Percentiles rank a stretch among this genome's conserved stretches.
phyloP scores from a whole-genome alignment of 1,140 invertebrate genomes.

The Drosophila carrolli region DNA sequence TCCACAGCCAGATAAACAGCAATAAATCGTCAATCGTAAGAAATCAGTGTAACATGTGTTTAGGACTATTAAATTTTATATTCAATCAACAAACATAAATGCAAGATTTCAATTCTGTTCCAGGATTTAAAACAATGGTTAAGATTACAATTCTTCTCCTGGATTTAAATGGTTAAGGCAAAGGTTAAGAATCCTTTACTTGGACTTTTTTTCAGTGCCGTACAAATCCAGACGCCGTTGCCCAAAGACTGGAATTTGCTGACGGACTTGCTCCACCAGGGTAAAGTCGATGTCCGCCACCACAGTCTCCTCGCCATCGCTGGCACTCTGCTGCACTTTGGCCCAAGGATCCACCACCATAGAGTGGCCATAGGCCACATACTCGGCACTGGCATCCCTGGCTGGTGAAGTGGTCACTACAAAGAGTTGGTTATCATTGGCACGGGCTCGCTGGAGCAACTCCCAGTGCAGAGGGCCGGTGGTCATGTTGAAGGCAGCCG shows the following conservation, averaged over 20 bases:
- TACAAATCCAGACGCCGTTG: constrained; percentile 94
- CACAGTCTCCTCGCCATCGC: constrained; percentile 89
- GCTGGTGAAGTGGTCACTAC: constrained; percentile 92
- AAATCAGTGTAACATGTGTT: constrained; percentile 18
- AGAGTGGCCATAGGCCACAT: constrained; percentile 96
- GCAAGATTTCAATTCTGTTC: too few relatives aligned
- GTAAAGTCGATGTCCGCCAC: constrained; percentile 92
- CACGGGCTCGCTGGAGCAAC: constrained; percentile 91
- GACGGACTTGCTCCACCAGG: constrained; percentile 90
- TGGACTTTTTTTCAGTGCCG: constrained; percentile 85
- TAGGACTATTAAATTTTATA: constrained; percentile 47
- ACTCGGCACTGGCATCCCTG: constrained; percentile 89
- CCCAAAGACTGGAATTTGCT: constrained; percentile 91
- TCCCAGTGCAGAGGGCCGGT: constrained; percentile 98
- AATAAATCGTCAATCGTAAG: constrained; percentile 23
- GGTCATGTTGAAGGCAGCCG: constrained; percentile 98
- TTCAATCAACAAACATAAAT: constrained; percentile 25
- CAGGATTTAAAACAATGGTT: too few relatives aligned
- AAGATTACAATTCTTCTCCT: too few relatives aligned
- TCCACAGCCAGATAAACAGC: constrained; percentile 20
- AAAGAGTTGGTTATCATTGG: constrained; percentile 94
- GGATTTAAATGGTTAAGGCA: too few relatives aligned
- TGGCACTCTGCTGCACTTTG: constrained; percentile 89
- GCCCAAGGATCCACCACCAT: constrained; percentile 95
- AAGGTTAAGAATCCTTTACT: constrained; percentile 20